A percentile compares a stretch with the other conserved stretches of the same genome.
Evolutionary conservation across 1,140 invertebrate genomes (phyloP).

Genomic region (Temnothorax curvispinosus): DNA sequence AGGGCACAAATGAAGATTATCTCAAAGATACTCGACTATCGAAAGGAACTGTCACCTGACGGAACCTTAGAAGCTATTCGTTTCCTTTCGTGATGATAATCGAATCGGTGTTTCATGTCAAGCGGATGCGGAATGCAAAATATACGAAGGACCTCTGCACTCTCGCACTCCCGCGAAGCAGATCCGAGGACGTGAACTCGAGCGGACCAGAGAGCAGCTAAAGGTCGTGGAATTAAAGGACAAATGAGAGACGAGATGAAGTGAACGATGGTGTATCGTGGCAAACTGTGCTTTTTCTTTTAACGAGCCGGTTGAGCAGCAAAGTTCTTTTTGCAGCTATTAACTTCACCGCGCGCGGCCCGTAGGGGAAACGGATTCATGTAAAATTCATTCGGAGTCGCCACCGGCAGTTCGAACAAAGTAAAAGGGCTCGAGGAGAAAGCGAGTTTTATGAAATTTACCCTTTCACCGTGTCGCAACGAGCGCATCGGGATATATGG

Average conservation of each 20-base stretch:
- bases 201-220: too few species aligned
- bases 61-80: constrained; percentile 68
- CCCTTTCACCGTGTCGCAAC: constrained; percentile 63
- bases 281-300: constrained; percentile 63
- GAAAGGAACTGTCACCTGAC: constrained; percentile 47
- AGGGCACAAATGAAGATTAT: constrained; percentile 9
- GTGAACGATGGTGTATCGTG: constrained; percentile 24
- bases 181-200: neutral
- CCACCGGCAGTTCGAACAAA: constrained; percentile 34
- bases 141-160: neutral
- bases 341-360: constrained; percentile 67
- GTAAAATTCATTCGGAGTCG: constrained; percentile 79
- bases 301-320: constrained; percentile 72
- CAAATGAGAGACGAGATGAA: constrained; percentile 9
- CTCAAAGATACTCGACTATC: constrained; percentile 34
- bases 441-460: constrained; percentile 76
- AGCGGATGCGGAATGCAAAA: neutral
- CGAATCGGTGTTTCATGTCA: constrained; percentile 8
- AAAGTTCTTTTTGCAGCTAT: constrained; percentile 78
- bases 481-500: constrained; percentile 51
- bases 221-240: neutral
- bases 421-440: constrained; percentile 38
- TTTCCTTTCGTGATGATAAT: constrained; percentile 28
- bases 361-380: constrained; percentile 69
- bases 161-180: neutral